These are phyloP conservation scores for Leptinotarsa lineolata DNA, from an alignment of 1,140 invertebrate genomes.

Conservation along the genomic window DNA sequence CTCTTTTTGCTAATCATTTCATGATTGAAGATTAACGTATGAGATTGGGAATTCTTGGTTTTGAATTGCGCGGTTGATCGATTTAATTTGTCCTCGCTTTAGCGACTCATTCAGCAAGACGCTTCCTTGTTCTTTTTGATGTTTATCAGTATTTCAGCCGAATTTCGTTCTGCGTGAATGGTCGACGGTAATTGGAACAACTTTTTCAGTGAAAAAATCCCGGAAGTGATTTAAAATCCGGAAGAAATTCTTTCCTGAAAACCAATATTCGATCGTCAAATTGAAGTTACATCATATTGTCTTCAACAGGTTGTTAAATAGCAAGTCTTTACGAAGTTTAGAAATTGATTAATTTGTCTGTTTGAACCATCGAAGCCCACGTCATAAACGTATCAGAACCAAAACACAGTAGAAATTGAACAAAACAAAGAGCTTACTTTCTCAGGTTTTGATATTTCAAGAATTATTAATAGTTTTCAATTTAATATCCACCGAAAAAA, in stretches of 20 bases:
- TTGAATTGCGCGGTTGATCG: conserved; percentile 7
- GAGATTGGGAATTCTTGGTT: conserved; percentile 24
- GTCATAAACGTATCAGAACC: too few relatives aligned
- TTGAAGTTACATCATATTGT: too few relatives aligned
- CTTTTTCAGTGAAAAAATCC: background rate
- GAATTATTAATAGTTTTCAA: too few relatives aligned
- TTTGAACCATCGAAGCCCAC: too few relatives aligned
- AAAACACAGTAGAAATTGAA: too few relatives aligned
- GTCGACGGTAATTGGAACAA: background rate
- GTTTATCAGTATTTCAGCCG: background rate
- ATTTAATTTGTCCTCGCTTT: conserved; percentile 9
- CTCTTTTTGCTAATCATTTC: conserved; percentile 25
- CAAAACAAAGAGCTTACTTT: too few relatives aligned
- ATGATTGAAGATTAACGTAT: conserved; percentile 13
- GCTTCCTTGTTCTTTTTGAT: conserved; percentile 1
- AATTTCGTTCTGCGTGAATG: background rate
- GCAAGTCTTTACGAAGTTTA: too few relatives aligned
- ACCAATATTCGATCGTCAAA: background rate
- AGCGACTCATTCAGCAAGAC: background rate
- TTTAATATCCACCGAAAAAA: too few relatives aligned
- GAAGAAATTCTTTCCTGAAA: background rate
- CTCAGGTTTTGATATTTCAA: too few relatives aligned
- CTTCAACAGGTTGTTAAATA: too few relatives aligned
- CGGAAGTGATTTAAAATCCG: background rate
- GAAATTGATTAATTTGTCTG: too few relatives aligned